Base-by-base conservation (phyloP, 2,113 vertebrate genomes). In the Cephalopholis sonnerati region DNA sequence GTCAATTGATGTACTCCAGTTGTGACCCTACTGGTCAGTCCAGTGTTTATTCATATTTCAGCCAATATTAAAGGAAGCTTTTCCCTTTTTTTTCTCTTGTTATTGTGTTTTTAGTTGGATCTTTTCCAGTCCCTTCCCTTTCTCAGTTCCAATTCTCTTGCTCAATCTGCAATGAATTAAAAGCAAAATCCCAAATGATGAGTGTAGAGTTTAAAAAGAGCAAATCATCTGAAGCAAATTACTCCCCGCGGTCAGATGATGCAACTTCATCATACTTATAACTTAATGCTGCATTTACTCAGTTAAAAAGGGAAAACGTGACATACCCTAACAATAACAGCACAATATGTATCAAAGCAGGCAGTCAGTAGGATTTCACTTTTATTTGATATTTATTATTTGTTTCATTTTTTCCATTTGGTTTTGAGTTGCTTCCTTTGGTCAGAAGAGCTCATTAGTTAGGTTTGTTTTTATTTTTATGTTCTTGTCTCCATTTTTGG, bases 141-240 rank as follows among this genome's bases (percentile, higher is more conserved):
- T 55, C 32, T 77, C 62, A 22, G 4, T 71, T 41, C 44, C 22
- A 63, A 7, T n/a, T 75, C 25, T 25, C 25, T 67, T 25, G 2
- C 59, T 55, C 51, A 64, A 48, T 46, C 71, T 88, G 78, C n/a
- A 61, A 9, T 16, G 1, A 86, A 83, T 85, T 29, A 80, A 67
- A 72, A 12, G 12, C 8, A 27, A 74, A 68, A 71, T 79, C 66
- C 72, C 44, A 51, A 57, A 50, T 50, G 58, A 46, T 36, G 29
- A 74, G 0, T 79, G 32, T 10, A 22, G 12, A 4, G 15, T 80
- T 84, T 54, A 51, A 63, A 76, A 39, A 39, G 61, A 27, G 36
- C 39, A 51, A 24, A 78, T 51, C 69, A 51, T 27, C 68, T 44
- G 16, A 25, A 65, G 63, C 9, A 59, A 68, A 73, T 78, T 29